Conservation (phyloP, 2,888 invertebrate genomes). For the Xanthia togata region DNA sequence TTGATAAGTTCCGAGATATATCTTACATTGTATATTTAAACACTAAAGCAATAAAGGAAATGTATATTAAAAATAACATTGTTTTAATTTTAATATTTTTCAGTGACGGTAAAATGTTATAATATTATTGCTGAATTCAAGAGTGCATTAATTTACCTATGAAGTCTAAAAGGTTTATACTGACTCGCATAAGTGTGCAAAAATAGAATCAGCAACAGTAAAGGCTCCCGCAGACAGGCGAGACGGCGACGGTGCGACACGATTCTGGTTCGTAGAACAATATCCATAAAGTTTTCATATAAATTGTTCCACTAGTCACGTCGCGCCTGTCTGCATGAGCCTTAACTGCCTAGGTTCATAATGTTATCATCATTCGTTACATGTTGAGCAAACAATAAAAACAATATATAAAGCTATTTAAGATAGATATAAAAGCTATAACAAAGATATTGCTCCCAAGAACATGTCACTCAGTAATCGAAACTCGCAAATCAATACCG, state of each 20-base stretch:
- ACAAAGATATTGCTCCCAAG: constrained; percentile 33
- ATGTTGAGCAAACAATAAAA: constrained; percentile 34
- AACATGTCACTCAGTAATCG: constrained; percentile 13
- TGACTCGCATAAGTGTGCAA: not conserved
- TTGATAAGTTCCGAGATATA: constrained; percentile 40
- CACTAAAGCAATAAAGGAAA: constrained; percentile 54
- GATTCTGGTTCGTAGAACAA: too few species aligned
- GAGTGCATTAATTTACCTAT: not conserved
- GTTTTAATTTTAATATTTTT: constrained; percentile 7
- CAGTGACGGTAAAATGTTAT: not conserved
- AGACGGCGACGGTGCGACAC: too few species aligned
- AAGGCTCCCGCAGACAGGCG: too few species aligned
- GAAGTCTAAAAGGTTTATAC: not conserved
- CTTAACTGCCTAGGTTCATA: constrained; percentile 32
- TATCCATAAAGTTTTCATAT: too few species aligned
- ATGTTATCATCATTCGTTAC: constrained; percentile 45
- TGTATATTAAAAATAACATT: constrained; percentile 19
- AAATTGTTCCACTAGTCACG: too few species aligned
- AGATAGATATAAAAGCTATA: not conserved
- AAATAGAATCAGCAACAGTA: constrained; percentile 6
- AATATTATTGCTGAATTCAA: not conserved
- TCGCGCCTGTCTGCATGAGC: too few species aligned
- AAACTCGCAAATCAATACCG: constrained; percentile 34
- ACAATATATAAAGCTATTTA: not conserved
- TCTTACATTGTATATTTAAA: constrained; percentile 42